Base-by-base conservation (phyloP, 2,113 vertebrate genomes). In the Equus przewalskii region DNA sequence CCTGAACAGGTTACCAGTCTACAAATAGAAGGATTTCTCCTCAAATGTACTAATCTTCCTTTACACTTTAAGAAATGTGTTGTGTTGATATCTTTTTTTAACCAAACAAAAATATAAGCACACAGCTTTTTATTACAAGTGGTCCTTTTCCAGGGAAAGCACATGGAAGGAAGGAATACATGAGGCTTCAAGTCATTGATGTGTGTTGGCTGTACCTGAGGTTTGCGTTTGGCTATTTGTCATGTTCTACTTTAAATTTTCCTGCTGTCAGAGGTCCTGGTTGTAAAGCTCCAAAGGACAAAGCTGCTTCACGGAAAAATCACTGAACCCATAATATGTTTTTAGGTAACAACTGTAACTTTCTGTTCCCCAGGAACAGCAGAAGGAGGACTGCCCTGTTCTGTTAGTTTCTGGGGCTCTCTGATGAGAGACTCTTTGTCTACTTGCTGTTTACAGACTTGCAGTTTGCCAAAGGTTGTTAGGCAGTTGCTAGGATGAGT, bases 401-500 rank as follows among this genome's bases (percentile, higher is more conserved):
- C 21, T 56, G 22, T 60, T 13, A n/a, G 15, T 92, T 80, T 91
- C 85, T 49, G 78, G 60, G 51, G 22, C 87, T 79, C 60, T 84
- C 73, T 91, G 26, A 28, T 46, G 41, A 83, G 69, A 58, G 41
- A 54, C 30, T 85, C 60, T 94, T 84, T 97, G 85, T 85, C 6
- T 73, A 60, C 86, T 96, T 97, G 86, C 94, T 97, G 2, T 98
- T 97, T 97, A 97, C 78, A 89, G n/a, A 94, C 78, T 85, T 89
- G 26, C 21, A 84, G 70, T 94, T 95, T 97, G 73, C 62, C 62
- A 70, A 51, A 67, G 65, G 72, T 94, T 94, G 81, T 96, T 95
- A 80, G 87, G 94, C 62, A 56, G 94, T 97, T 97, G 96, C 95
- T 97, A 96, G 86, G 97, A 84, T 96, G 90, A 97, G 89, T 96